Conservation (phyloP, 2,888 invertebrate genomes). For the Machimus atricapillus region DNA sequence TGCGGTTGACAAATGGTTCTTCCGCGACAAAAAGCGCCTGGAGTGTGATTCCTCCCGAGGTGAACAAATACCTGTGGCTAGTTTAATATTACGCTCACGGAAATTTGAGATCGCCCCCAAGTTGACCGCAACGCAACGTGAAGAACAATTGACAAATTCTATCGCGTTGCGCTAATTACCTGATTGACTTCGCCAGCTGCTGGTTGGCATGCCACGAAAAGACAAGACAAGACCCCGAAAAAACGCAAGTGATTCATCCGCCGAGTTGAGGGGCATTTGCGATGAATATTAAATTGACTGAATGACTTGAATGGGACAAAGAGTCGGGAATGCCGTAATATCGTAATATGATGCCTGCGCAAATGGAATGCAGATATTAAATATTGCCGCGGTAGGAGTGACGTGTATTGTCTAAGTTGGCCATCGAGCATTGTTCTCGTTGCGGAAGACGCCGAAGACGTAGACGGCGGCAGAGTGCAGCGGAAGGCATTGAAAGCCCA, state of each 20-base stretch:
- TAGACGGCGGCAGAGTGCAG: not conserved
- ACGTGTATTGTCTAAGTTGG: not conserved
- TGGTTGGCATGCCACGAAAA: not conserved
- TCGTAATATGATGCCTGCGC: conserved; percentile 17
- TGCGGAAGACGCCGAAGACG: not conserved
- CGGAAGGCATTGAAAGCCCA: conserved; percentile 9
- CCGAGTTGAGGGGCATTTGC: not conserved
- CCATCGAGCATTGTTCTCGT: not conserved
- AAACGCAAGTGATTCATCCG: not conserved
- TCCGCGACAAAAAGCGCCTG: not conserved
- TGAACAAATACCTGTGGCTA: not conserved
- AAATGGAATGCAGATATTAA: conserved; percentile 27
- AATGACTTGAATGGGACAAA: not conserved
- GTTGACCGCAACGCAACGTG: not conserved
- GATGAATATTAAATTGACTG: conserved; percentile 10
- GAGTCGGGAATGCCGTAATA: conserved; percentile 1
- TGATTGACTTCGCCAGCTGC: not conserved
- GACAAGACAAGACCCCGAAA: not conserved
- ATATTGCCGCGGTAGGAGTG: not conserved
- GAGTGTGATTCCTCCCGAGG: not conserved
- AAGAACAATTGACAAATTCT: not conserved
- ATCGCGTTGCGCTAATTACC: not conserved
- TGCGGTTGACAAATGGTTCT: not conserved
- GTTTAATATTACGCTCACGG: not conserved
- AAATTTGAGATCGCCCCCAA: not conserved